Evolutionary conservation across 2,888 invertebrate genomes (phyloP).

Genomic region (Chaetogeoica ovagalla): DNA sequence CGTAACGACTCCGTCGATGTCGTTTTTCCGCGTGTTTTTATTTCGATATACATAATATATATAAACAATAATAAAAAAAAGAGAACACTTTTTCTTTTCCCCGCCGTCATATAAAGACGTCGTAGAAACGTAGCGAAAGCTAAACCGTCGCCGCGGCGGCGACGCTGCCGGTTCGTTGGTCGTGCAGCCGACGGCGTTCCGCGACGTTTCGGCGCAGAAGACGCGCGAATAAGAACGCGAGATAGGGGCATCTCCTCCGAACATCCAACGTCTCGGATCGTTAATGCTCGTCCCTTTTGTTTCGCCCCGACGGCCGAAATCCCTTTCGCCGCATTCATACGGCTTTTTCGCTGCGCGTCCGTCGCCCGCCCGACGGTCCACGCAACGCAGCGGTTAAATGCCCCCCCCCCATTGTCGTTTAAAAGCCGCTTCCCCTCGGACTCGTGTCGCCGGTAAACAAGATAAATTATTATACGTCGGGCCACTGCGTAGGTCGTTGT

Average conservation of each 20-base stretch:
- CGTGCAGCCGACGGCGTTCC: too few relatives aligned
- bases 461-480: constrained; percentile 43
- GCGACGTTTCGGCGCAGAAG: neutral
- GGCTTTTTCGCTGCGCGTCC: constrained; percentile 7
- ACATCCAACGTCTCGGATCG: constrained; percentile 48
- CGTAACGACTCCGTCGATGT: too few relatives aligned
- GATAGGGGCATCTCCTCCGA: constrained; percentile 38
- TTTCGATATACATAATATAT: too few relatives aligned
- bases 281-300: constrained; percentile 49
- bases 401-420: constrained; percentile 40
- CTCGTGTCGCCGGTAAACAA: constrained; percentile 53
- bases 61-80: too few relatives aligned
- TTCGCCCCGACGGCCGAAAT: constrained; percentile 42
- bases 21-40: too few relatives aligned
- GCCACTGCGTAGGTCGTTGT: constrained; percentile 1
- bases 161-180: too few relatives aligned
- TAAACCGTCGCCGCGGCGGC: too few relatives aligned
- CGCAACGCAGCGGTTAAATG: neutral
- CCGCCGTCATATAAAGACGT: too few relatives aligned
- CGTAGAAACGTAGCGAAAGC: too few relatives aligned
- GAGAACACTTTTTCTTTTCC: too few relatives aligned
- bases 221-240: neutral
- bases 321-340: constrained; percentile 39
- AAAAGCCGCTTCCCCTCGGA: constrained; percentile 43
- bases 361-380: neutral